Evolutionary conservation across 2,113 vertebrate genomes (phyloP), one percentile per base, ranked within the genome.

Genomic region (Enhydra lutris): DNA sequence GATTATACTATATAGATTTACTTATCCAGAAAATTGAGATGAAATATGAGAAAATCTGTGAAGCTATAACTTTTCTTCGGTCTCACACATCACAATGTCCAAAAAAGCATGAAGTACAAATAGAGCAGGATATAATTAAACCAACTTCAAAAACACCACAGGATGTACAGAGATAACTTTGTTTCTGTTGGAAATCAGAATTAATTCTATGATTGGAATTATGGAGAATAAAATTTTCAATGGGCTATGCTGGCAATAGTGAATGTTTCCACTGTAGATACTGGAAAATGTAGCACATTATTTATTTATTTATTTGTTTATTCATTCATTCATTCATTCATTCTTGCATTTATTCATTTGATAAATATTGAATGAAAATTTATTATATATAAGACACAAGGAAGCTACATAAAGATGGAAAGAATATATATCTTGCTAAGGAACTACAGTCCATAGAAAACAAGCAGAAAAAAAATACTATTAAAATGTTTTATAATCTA

Each of bases 351-450:
- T 65, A 82, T 81, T 85, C 50, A 80, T 74, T 69, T 91, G 78
- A 67, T 95, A 87, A 93, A 39, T 83, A 76, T 42, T 47, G 63
- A 85, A n/a, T 84, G 36, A 87, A 10, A 34, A 52, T 67, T 74
- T 67, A 31, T 63, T n/a, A 69, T 1, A 23, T 74, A 36, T 39
- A 36, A 50, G 12, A 89, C 26, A 52, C 6, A 47, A 81, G 6
- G 31, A 86, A 89, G 13, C 8, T n/a, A 45, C 65, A 21, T 78
- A 36, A 89, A 91, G 18, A 26, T 74, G 15, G 29, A 57, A 42
- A 81, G 3, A 1, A 11, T 81, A n/a, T 17, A 89, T 1, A 85
- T 81, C 24, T 55, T 59, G 4, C 9, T 61, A 42, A 80, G 31
- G 17, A 96, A 63, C 0, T 93, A 34, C 0, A 52, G 5, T 47